phyloP scores from a whole-genome alignment of 2,888 invertebrate genomes.

The Ramazzottius varieornatus region DNA sequence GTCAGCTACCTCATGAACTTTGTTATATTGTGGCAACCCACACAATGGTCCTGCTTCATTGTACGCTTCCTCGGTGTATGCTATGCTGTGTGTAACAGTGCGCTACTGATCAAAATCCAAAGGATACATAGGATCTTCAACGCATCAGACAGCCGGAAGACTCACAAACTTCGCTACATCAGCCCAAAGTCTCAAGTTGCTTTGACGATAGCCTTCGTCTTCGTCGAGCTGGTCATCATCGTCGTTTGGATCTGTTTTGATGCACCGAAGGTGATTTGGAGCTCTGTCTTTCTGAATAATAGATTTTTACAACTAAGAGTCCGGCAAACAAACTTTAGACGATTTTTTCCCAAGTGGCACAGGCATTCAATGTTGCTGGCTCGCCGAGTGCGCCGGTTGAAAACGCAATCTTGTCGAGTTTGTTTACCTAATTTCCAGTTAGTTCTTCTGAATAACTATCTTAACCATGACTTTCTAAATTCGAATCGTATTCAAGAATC shows the following conservation, averaged over 20 bases:
- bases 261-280: too few relatives aligned
- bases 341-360: too few relatives aligned
- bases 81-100: not conserved
- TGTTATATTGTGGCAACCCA: not conserved
- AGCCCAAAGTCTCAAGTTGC: not conserved
- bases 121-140: not conserved
- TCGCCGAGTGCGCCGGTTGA: too few relatives aligned
- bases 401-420: too few relatives aligned
- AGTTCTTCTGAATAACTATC: too few relatives aligned
- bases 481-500: too few relatives aligned
- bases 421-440: too few relatives aligned
- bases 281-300: too few relatives aligned
- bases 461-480: too few relatives aligned
- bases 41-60: not conserved
- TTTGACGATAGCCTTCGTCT: not conserved
- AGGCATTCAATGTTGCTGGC: too few relatives aligned
- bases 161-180: not conserved
- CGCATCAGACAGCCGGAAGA: not conserved
- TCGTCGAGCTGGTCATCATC: not conserved
- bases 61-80: not conserved
- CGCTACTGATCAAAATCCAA: not conserved
- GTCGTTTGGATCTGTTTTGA: not conserved
- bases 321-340: too few relatives aligned
- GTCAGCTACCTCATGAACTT: conserved; percentile 1
- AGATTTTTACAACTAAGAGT: too few relatives aligned